Base-by-base conservation (phyloP, 2,888 invertebrate genomes). In the Nineta flava region DNA sequence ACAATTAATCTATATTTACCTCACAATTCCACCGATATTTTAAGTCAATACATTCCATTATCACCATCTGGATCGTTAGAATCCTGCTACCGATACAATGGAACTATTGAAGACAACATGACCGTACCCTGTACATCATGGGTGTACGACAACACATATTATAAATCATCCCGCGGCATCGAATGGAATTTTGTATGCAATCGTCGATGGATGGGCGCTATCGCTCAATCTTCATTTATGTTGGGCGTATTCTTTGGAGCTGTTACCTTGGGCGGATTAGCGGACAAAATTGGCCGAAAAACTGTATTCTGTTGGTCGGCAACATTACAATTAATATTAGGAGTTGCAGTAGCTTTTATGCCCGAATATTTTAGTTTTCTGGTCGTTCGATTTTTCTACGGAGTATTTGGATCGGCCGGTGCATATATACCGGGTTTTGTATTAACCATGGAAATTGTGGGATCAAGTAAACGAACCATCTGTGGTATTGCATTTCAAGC, bases 151-250 rank as follows among this genome's bases (percentile, higher is more conserved):
- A 72, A 72, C 9, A 82, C 77, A 0, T 85, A 85, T 59, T 81
- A 83, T 55, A 65, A 76, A 51, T 77, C 81, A 0, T 84, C 87
- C 0, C 74, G 83, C 47, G 78, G 79, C 9, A 86, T 87, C 13
- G 87, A 91, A 64, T 90, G 88, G 88, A 69, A 81, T 60, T 76
- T 88, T 48, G 84, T 90, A 1, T 91, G 91, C 61, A 76, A 81
- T 54, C 69, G 73, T 52, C 71, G 86, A 54, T 90, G 87, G 87
- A 81, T 81, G 78, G 83, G 85, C 2, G 82, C 88, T 1, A 63
- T 86, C 16, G 82, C 86, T 0, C 88, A 90, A 62, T 79, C 83
- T 4, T 61, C 73, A 43, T 85, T 81, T 62, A 90, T 91, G 90
- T 72, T 87, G 59, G 90, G 90, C 7, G 87, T 87, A 4, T 81